Evolutionary conservation across 1,140 invertebrate genomes (phyloP).

Genomic region (Ganaspis sp.): DNA sequence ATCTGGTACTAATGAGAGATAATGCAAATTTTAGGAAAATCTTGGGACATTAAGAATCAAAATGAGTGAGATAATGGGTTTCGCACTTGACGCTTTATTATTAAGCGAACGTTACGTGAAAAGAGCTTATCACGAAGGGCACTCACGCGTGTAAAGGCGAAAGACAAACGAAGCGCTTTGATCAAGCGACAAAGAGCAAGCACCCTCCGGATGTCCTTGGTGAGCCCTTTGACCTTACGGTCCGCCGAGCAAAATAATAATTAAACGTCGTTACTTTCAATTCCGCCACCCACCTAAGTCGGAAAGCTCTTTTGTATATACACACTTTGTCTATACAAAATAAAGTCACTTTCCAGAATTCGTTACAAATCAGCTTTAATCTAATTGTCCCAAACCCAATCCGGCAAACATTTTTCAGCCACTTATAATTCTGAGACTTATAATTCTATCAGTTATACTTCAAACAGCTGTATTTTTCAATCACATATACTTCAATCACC

Average conservation of each 20-base stretch:
- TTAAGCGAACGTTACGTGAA: conserved; percentile 38
- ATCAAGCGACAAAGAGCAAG: conserved; percentile 55
- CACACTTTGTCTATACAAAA: not conserved
- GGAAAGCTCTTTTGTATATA: conserved; percentile 5
- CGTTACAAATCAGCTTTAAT: not conserved
- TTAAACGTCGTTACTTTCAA: conserved; percentile 60
- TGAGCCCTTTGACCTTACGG: conserved; percentile 56
- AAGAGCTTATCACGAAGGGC: conserved; percentile 42
- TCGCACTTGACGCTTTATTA: conserved; percentile 33
- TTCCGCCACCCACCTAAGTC: conserved; percentile 38
- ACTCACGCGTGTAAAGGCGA: conserved; percentile 42
- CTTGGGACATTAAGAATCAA: not conserved
- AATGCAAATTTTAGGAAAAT: no score
- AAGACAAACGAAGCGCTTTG: conserved; percentile 55
- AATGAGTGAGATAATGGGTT: conserved; percentile 33
- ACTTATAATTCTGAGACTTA: no score
- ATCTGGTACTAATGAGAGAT: no score
- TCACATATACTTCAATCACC: no score
- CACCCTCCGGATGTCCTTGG: conserved; percentile 49
- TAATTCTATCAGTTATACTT: no score
- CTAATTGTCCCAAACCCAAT: not conserved
- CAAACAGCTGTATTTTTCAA: no score
- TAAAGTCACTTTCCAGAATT: conserved; percentile 11
- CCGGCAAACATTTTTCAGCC: no score
- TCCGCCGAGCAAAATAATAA: conserved; percentile 64